A percentile compares a stretch with the other conserved stretches of the same genome.
These are phyloP conservation scores for Potorous gilbertii DNA, from an alignment of 2,797 vertebrate species.

Conservation along the genomic window DNA sequence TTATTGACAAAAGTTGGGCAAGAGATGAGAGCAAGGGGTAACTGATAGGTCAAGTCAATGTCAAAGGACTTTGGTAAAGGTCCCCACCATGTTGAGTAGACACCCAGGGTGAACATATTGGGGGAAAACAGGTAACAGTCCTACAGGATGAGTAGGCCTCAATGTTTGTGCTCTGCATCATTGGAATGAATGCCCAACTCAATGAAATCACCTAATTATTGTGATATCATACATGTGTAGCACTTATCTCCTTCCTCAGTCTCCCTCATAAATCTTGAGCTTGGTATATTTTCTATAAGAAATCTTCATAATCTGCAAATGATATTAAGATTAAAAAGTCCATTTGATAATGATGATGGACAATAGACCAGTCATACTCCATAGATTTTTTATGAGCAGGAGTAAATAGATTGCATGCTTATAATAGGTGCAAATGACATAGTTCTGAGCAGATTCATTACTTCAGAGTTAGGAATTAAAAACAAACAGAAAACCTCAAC, in stretches of 20 bases:
- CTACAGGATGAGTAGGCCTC: not conserved
- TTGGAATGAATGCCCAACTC: not conserved
- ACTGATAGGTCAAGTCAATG: not conserved
- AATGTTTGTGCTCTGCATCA: not conserved
- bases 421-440: not conserved
- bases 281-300: not conserved
- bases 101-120: not conserved
- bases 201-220: not conserved
- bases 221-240: not conserved
- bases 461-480: not conserved
- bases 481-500: too few relatives aligned
- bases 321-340: not conserved
- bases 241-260: not conserved
- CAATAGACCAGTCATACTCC: not conserved
- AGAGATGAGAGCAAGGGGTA: not conserved
- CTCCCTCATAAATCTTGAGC: not conserved
- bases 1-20: not conserved
- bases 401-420: not conserved
- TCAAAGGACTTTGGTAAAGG: not conserved
- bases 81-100: not conserved
- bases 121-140: not conserved
- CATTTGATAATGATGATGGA: not conserved
- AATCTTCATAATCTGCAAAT: not conserved
- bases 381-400: not conserved
- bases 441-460: not conserved